Conservation (phyloP, 2,113 vertebrate species). For the Lepidothrix coronata region DNA sequence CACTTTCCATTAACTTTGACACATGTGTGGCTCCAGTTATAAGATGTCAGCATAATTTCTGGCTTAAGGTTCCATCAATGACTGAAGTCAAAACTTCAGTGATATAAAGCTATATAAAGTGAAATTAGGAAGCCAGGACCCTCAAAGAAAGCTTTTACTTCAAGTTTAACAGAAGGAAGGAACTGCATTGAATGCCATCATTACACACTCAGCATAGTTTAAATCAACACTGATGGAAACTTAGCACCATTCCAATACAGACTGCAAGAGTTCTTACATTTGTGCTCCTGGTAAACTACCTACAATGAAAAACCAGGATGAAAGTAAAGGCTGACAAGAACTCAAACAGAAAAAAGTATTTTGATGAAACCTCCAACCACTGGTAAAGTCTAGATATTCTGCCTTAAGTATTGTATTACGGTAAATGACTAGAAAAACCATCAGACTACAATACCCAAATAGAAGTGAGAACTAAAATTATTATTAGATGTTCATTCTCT, state of each 20-base stretch:
- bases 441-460: not conserved
- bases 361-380: not conserved
- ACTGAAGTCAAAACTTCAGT: not conserved
- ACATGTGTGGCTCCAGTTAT: accelerated
- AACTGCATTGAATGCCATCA: not conserved
- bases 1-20: not conserved
- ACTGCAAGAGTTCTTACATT: not conserved
- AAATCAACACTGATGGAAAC: not conserved
- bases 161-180: not conserved
- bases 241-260: not conserved
- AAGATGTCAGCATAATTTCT: not conserved
- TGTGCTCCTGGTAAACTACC: not conserved
- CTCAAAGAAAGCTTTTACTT: not conserved
- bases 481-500: not conserved
- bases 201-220: not conserved
- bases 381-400: not conserved
- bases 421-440: not conserved
- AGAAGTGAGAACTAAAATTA: not conserved
- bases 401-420: not conserved
- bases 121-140: not conserved
- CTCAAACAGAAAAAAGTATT: not conserved
- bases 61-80: not conserved
- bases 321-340: not conserved
- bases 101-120: not conserved
- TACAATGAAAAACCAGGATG: not conserved